These are phyloP conservation scores for Uromys caudimaculatus DNA, from an alignment of 2,797 vertebrate genomes.

Conservation along the genomic window DNA sequence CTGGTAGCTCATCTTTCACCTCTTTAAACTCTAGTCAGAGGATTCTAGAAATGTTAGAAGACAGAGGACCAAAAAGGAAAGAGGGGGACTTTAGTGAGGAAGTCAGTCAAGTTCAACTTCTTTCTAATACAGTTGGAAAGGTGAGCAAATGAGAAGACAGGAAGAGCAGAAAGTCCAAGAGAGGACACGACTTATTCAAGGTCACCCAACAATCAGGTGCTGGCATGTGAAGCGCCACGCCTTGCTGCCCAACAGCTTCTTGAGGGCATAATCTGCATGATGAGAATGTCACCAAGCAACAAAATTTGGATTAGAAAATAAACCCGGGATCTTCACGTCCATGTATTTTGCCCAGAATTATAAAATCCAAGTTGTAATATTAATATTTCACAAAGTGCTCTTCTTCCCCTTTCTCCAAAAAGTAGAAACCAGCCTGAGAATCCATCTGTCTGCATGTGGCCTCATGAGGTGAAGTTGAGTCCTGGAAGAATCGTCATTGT, in stretches of 20 bases:
- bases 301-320: background rate
- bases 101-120: background rate
- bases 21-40: slow-evolving; percentile 17
- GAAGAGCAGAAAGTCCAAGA: background rate
- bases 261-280: background rate
- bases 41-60: background rate
- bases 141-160: background rate
- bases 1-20: background rate
- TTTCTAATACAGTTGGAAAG: background rate
- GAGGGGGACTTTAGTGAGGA: background rate
- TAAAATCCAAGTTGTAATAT: slow-evolving; percentile 12
- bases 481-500: background rate
- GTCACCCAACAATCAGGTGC: background rate
- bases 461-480: background rate
- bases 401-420: background rate
- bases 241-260: background rate
- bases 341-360: background rate
- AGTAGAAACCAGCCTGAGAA: background rate
- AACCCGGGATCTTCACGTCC: background rate
- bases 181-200: background rate
- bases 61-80: background rate
- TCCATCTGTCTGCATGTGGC: background rate
- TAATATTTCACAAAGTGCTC: background rate
- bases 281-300: background rate
- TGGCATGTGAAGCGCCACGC: background rate